Base-by-base conservation (phyloP, 2,113 vertebrate genomes). In the Datnioides undecimradiatus region DNA sequence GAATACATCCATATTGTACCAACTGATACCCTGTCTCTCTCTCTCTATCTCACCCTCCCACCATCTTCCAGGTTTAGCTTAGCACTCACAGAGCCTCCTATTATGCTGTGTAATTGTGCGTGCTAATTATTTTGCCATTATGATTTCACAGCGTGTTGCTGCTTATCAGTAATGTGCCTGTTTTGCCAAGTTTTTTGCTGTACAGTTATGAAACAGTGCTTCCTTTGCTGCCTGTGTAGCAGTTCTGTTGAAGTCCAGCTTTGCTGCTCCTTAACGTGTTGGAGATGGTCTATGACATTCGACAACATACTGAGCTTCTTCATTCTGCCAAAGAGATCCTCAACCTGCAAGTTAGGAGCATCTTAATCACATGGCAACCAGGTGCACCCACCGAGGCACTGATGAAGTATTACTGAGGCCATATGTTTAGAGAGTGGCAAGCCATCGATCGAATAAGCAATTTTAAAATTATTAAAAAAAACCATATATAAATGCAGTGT, bases 111-210 rank as follows among this genome's bases (percentile, higher is more conserved):
- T 90, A 89, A 90, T 92, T 85, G 86, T 13, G 74, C 52, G 8
- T 87, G 73, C 52, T 92, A 89, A 92, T 90, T 90, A 88, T 91
- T 88, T 89, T 65, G 77, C 77, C 77, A 79, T 86, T 87, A 85
- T 88, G 73, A 87, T 88, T 88, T 88, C 86, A 87, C 86, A 90
- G 83, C 69, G 48, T 80, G 86, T 75, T 86, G 51, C 36, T 74
- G 68, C 88, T 87, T 85, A 85, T 82, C 82, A 62, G 73, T 83
- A 86, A 78, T 87, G 76, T 79, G 40, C 65, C 68, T 82, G 69
- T 88, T 77, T 80, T 78, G 25, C 55, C 41, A 74, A 54, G 40
- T 66, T 83, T 83, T 59, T 62, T 46, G 49, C 55, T 75, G 36
- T 59, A 59, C 34, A 63, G 38, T 73, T 58, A 43, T 12, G 13